Evolutionary conservation across 2,113 vertebrate genomes (phyloP), one percentile per base, ranked within the genome.

Genomic region (Gallinago jamesoni): DNA sequence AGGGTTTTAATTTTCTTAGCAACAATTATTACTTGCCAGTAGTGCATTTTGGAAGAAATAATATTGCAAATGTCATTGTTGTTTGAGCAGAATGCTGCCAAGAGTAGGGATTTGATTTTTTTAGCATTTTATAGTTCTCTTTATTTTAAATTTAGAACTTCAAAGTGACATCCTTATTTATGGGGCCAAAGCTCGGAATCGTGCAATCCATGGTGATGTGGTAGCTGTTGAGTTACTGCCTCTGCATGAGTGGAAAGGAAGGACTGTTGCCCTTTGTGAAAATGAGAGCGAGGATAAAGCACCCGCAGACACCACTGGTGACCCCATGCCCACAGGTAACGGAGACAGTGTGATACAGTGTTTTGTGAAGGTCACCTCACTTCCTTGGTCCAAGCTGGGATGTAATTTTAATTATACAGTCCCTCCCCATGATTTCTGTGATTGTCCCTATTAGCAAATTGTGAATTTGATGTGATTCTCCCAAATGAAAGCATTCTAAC

Each of bases 291-390:
- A 99, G 5, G 99, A 99, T 53, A 98, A 97, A 97, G 60, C 94
- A 31, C 91, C 85, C 1, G 98, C 98, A 28, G 99, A 99, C 39
- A 80, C 72, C 39, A 97, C 98, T 3, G 98, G 97, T 4, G 98
- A 98, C 66, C 98, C 98, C 20, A 98, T 99, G 98, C 98, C 99
- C 8, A 99, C 99, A 97, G 99, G 99, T 99, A 76, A 94, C 93
- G 74, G 28, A 5, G 13, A 45, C 5, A 5, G 27, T 2, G 2
- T 21, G 43, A 20, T 35, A 12, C 9, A 56, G 5, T 25, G 15
- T 28, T 81, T 43, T 52, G 21, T 69, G 68, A 18, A 45, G 39
- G 30, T 62, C 10, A 37, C 45, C 27, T 60, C 55, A 19, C 33
- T 48, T 48, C 53, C 31, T 55, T 77, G 56, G 21, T 35, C 64